Evolutionary conservation across 2,797 vertebrate genomes (phyloP).

Genomic region (Agapornis canus): DNA sequence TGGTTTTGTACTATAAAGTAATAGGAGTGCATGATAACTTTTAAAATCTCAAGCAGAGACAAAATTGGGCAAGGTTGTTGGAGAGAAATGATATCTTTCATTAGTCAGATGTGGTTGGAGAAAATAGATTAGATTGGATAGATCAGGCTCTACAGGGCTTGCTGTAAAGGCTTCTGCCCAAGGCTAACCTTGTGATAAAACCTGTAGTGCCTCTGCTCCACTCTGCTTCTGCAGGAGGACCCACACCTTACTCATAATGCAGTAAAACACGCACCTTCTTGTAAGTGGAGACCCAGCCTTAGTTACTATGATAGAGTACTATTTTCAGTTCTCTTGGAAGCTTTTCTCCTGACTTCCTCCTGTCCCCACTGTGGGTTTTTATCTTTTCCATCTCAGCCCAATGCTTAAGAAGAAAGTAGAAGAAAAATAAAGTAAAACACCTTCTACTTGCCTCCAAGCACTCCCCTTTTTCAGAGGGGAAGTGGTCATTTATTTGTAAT

Average conservation of each 20-base stretch:
- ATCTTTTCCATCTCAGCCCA: neutral
- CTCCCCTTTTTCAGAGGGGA: neutral
- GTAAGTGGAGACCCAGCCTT: neutral
- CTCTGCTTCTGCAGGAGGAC: neutral
- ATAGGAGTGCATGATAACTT: neutral
- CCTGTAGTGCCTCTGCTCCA: neutral
- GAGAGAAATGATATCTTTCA: neutral
- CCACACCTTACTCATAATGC: neutral
- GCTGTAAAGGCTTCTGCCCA: neutral
- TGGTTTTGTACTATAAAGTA: constrained; percentile 29
- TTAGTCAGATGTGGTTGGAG: constrained; percentile 10
- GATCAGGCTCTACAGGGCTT: neutral
- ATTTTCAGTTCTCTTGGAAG: neutral
- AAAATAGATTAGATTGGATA: constrained; percentile 4
- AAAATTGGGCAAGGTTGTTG: constrained; percentile 16
- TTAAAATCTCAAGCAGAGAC: neutral
- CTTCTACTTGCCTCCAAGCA: neutral
- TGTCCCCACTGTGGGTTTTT: neutral
- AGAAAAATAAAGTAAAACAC: neutral
- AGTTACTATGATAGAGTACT: neutral
- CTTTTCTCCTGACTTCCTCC: neutral
- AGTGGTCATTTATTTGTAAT: neutral
- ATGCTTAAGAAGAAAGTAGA: neutral
- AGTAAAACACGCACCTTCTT: neutral
- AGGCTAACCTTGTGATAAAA: neutral